These are phyloP conservation scores for Semotilus atromaculatus DNA, from an alignment of 2,797 vertebrate species.

Conservation along the genomic window DNA sequence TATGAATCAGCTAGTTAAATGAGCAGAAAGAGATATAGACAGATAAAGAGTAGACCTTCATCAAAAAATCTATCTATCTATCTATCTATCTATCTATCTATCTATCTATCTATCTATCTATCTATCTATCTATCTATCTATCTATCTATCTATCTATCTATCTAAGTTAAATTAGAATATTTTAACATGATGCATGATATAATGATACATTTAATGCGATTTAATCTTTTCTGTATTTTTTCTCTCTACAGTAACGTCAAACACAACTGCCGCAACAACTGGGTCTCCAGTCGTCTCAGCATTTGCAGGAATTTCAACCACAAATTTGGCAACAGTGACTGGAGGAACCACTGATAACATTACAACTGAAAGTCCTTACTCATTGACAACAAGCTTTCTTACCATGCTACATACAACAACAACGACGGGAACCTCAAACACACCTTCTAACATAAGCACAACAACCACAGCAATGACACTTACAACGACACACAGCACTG, in stretches of 20 bases:
- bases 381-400: not conserved
- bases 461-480: not conserved
- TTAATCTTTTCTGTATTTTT: not conserved
- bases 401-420: not conserved
- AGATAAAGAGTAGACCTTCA: not conserved
- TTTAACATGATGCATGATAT: not conserved
- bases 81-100: no score
- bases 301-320: rapidly evolving
- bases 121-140: no score
- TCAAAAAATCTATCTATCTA: no score
- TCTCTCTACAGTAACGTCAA: not conserved
- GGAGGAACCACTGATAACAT: not conserved
- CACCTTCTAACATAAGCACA: not conserved
- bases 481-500: not conserved
- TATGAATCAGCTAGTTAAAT: not conserved
- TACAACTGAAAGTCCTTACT: not conserved
- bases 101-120: no score
- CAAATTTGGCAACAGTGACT: not conserved
- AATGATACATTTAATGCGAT: not conserved
- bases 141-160: no score
- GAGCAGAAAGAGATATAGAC: not conserved
- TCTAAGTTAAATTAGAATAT: not conserved
- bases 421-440: not conserved
- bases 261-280: not conserved
- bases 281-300: rapidly evolving